Base-by-base conservation (phyloP, 2,797 vertebrate species). In the Pipistrellus kuhlii region DNA sequence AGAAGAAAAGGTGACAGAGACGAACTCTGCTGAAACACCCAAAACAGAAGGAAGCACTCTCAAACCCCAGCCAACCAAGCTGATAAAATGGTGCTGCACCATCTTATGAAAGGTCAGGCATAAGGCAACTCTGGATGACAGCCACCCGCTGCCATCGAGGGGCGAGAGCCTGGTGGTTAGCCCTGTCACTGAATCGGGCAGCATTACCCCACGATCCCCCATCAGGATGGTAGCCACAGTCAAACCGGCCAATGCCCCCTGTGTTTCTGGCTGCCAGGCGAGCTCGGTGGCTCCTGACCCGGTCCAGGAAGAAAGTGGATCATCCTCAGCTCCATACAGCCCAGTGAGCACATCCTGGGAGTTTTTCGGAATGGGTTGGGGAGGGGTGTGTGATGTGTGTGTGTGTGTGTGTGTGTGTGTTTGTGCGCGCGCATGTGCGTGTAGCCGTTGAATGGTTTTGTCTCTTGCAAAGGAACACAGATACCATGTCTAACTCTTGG, bases 221-320 rank as follows among this genome's bases (percentile, higher is more conserved):
- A 4, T 62, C 8, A 51, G 85, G 51, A 55, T 0, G 2, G 10
- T 0, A 3, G 77, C 35, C 48, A n/a, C 6, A 14, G n/a, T 10
- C 46, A 80, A 64, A 90, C 15, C 12, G 17, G 25, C 41, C 11
- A 32, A 41, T 6, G 13, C 8, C 32, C 32, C 51, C 35, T 46
- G n/a, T 68, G 13, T 12, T 5, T 21, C 18, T 8, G 6, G 59
- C n/a, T 72, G 21, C 27, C 20, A 76, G 77, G 25, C 20, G 51
- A 83, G n/a, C n/a, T n/a, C 55, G 27, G 71, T 0, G 9, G 27
- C 44, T 82, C 44, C 84, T 15, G 41, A 59, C 6, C 51, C 12
- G 35, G 77, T 35, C 30, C 55, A 71, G 68, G 38, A 38, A 57
- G 32, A 59, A 68, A 1, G 44, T 27, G 9, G 46, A 13, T 46